Evolutionary conservation across 1,140 invertebrate species (phyloP).

Genomic region (Battus philenor): DNA sequence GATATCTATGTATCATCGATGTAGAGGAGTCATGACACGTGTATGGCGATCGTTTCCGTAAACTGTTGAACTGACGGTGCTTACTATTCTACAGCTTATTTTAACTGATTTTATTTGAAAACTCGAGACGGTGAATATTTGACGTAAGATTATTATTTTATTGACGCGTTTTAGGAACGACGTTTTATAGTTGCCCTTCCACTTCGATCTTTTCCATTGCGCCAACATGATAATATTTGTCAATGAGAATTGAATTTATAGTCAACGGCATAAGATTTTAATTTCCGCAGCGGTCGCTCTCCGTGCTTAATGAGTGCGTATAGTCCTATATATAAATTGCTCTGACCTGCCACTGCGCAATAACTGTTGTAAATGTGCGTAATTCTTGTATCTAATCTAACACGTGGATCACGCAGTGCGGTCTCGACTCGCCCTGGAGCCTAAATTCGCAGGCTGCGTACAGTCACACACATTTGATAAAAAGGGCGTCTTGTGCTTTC

Average conservation of each 20-base stretch:
- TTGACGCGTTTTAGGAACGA: no score
- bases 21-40: slow-evolving; percentile 47
- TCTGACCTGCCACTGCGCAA: slow-evolving; percentile 47
- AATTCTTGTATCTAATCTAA: slow-evolving; percentile 37
- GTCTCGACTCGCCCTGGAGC: background rate
- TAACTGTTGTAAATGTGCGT: slow-evolving; percentile 37
- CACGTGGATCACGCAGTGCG: slow-evolving; percentile 18
- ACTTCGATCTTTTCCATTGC: no score
- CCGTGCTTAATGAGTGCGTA: slow-evolving; percentile 26
- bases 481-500: no score
- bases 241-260: slow-evolving; percentile 11
- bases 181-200: slow-evolving; percentile 20
- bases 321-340: slow-evolving; percentile 36
- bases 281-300: slow-evolving; percentile 8
- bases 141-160: no score
- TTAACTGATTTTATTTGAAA: no score
- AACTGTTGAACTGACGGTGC: no score
- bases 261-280: slow-evolving; percentile 8
- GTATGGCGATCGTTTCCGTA: slow-evolving; percentile 42
- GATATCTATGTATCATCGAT: slow-evolving; percentile 49
- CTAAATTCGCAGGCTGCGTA: background rate
- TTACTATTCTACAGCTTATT: no score
- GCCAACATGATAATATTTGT: no score
- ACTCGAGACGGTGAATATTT: no score
- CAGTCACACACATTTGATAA: no score